These are phyloP conservation scores for Drosophila merina DNA, from an alignment of 2,888 invertebrate genomes.

Conservation along the genomic window DNA sequence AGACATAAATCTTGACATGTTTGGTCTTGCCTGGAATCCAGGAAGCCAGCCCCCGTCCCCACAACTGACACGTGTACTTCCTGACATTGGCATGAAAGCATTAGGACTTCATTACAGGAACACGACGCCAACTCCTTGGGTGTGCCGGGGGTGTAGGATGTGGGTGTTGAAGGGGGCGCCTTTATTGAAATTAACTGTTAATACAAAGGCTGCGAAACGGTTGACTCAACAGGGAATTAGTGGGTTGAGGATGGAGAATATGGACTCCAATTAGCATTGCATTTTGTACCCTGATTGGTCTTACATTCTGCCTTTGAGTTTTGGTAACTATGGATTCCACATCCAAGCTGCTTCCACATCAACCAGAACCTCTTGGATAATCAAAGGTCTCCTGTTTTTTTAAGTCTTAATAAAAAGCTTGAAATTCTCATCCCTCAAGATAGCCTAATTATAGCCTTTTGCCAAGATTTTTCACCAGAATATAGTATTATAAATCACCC, in stretches of 20 bases:
- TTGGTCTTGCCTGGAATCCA: constrained; percentile 5
- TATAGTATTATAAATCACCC: neutral
- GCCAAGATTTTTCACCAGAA: constrained; percentile 8
- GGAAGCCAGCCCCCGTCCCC: neutral
- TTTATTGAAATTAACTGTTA: constrained; percentile 76
- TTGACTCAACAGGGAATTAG: constrained; percentile 51
- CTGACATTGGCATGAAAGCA: constrained; percentile 59
- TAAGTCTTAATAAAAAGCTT: neutral
- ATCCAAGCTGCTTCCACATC: neutral
- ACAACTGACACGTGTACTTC: constrained; percentile 59
- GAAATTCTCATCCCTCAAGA: neutral
- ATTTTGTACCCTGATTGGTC: constrained; percentile 9
- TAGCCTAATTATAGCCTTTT: neutral
- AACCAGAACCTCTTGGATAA: no score
- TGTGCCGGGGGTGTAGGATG: constrained; percentile 1
- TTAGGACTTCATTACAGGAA: constrained; percentile 72
- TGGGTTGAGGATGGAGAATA: neutral
- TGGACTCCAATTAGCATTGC: constrained; percentile 26
- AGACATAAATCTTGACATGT: constrained; percentile 79
- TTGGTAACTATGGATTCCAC: neutral
- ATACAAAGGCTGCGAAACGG: constrained; percentile 63
- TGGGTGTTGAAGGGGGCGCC: constrained; percentile 26
- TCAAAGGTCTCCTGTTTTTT: no score
- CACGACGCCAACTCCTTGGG: constrained; percentile 25
- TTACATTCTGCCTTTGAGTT: constrained; percentile 6